Evolutionary conservation across 2,888 invertebrate species (phyloP), one percentile per base, ranked within the genome.

Genomic region (Atrina japonica): DNA sequence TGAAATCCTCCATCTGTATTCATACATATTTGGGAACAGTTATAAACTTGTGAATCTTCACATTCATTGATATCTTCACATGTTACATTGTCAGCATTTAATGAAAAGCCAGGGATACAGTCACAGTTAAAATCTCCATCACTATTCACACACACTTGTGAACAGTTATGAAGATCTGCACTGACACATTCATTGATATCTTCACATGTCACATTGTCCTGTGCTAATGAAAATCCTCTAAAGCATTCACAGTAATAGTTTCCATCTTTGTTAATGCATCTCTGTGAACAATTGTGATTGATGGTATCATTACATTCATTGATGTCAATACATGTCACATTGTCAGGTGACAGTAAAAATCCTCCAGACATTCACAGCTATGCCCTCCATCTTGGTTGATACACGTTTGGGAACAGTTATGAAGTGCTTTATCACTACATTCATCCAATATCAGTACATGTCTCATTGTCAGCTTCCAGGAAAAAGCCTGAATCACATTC

Each of bases 41-140:
- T 50, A 23, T 50, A 21, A 0, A 21, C 6, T 21, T 21, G 3
- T 14, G n/a, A 14, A 50, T 6, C 23, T 14, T 0, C 23, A 23
- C 50, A 50, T 23, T 50, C 50, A 50, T 50, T 3, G 3, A 50
- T 14, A 50, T 50, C 50, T 9, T 50, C 50, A 50, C 50, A 50
- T 21, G 50, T 50, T 9, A 14, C 23, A 23, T 50, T 50, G 50
- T 50, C 50, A 3, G 3, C 23, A 2, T 14, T 14, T n/a, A 50
- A 23, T 50, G 25, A n/a, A 45, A 45, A 60, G 43, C 60, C 60
- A n/a, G n/a, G 27, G 5, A 45, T 27, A 60, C 60, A 60, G 0
- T 25, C 25, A 60, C 60, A 60, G 9, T 60, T 7, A 23, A 45
- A 60, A 14, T 45, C 45, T 23, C 60, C 60, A 7, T 41, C 43